Evolutionary conservation across 2,797 vertebrate genomes (phyloP).

Genomic region (Bradypus variegatus): DNA sequence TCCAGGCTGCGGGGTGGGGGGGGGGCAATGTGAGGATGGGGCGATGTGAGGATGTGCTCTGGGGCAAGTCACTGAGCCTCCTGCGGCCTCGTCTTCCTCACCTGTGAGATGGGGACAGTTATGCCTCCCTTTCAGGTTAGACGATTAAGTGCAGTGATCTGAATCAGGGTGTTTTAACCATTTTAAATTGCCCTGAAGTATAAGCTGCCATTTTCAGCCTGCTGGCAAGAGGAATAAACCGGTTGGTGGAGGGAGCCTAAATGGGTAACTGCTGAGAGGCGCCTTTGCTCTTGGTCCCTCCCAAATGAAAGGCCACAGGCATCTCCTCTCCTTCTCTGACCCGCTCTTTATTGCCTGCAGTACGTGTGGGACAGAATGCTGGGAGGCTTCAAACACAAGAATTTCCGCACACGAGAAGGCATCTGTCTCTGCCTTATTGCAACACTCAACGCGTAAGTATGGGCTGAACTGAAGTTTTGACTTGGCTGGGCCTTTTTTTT

Average conservation of each 20-base stretch:
- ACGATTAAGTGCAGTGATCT: neutral
- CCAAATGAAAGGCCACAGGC: neutral
- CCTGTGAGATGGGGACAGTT: neutral
- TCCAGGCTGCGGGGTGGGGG: neutral
- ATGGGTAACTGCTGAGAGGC: neutral
- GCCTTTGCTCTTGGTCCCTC: neutral
- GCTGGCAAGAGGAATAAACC: neutral
- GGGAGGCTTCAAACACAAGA: slow-evolving; percentile 99
- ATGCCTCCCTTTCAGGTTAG: neutral
- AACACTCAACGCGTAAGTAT: slow-evolving; percentile 89
- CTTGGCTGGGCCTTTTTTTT: neutral
- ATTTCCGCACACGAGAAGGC: slow-evolving; percentile 96
- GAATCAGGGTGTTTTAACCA: neutral
- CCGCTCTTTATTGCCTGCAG: slow-evolving; percentile 70
- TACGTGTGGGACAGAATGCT: slow-evolving; percentile 97
- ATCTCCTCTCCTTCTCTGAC: neutral
- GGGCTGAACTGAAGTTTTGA: neutral
- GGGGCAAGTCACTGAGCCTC: neutral
- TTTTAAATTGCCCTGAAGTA: neutral
- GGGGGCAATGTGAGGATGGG: neutral
- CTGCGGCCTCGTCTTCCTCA: neutral
- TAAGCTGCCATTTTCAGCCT: neutral
- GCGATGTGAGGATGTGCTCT: neutral
- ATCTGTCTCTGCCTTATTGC: slow-evolving; percentile 96
- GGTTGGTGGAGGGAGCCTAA: neutral